phyloP scores from a whole-genome alignment of 2,113 vertebrate genomes.

The Vanacampus margaritifer region DNA sequence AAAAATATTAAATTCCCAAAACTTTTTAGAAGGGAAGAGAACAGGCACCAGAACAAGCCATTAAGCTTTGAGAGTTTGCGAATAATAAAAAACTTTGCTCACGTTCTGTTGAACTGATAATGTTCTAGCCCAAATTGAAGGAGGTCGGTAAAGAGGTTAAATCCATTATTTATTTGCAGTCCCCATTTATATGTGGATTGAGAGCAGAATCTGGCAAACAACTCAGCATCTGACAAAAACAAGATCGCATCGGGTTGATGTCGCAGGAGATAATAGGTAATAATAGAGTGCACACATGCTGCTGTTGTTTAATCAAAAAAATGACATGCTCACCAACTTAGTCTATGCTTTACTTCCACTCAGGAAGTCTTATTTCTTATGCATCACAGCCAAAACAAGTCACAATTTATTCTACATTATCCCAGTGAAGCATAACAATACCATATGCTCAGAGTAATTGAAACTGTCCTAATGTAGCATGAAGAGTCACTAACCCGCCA shows the following conservation, averaged over 20 bases:
- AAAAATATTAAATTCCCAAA: not conserved
- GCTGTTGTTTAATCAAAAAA: slow-evolving; percentile 38
- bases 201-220: slow-evolving; percentile 19
- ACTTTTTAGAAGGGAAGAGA: not conserved
- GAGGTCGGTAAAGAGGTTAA: slow-evolving; percentile 6
- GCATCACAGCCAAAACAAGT: slow-evolving; percentile 32
- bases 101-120: not conserved
- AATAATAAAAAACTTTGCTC: not conserved
- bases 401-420: slow-evolving; percentile 33
- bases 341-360: slow-evolving; percentile 25
- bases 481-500: slow-evolving; percentile 13
- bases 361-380: slow-evolving; percentile 16
- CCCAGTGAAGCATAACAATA: slow-evolving; percentile 44
- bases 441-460: slow-evolving; percentile 47
- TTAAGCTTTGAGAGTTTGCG: not conserved
- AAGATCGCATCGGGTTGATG: slow-evolving; percentile 11
- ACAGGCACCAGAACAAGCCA: not conserved
- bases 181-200: slow-evolving; percentile 16
- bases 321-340: slow-evolving; percentile 27
- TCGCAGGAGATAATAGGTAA: slow-evolving; percentile 17
- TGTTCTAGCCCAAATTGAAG: slow-evolving; percentile 1
- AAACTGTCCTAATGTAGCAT: slow-evolving; percentile 26
- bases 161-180: slow-evolving; percentile 21
- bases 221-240: slow-evolving; percentile 17
- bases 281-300: slow-evolving; percentile 6